A percentile compares a stretch with the other conserved stretches of the same genome.
phyloP scores from a whole-genome alignment of 2,797 vertebrate species.

The Saxicola maurus region DNA sequence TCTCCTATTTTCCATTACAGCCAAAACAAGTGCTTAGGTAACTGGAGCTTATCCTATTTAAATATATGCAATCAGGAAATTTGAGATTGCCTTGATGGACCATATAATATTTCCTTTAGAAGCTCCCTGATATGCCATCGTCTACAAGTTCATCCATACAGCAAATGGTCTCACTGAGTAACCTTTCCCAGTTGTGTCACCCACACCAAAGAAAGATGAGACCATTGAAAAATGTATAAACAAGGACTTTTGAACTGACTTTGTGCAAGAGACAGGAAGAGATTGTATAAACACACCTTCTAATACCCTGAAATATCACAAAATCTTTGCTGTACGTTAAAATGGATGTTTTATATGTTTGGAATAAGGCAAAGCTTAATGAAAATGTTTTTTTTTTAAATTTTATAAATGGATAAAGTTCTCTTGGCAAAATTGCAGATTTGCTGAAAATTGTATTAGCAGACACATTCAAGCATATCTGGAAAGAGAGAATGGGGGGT shows the following conservation, averaged over 20 bases:
- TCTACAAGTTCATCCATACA: conserved; percentile 71
- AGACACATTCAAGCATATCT: background rate
- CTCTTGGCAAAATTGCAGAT: background rate
- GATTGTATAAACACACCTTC: background rate
- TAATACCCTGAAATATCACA: background rate
- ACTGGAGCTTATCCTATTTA: conserved; percentile 71
- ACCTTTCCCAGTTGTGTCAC: conserved; percentile 53
- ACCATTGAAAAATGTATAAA: conserved; percentile 44
- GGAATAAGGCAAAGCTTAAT: background rate
- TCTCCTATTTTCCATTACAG: conserved; percentile 70
- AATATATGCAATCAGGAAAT: conserved; percentile 78
- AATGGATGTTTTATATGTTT: background rate
- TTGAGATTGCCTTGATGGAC: conserved; percentile 73
- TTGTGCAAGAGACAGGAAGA: conserved; percentile 5
- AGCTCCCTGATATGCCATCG: conserved; percentile 66
- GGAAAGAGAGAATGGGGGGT: background rate
- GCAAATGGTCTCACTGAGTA: conserved; percentile 61
- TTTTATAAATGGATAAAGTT: background rate
- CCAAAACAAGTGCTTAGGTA: conserved; percentile 61
- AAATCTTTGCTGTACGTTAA: background rate
- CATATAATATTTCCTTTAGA: conserved; percentile 78
- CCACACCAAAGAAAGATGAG: conserved; percentile 66
- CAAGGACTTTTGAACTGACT: conserved; percentile 40
- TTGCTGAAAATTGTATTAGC: background rate
- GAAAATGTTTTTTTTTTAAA: fast-evolving